Conservation (phyloP, 2,113 vertebrate species). For the Sakesphorus luctuosus region DNA sequence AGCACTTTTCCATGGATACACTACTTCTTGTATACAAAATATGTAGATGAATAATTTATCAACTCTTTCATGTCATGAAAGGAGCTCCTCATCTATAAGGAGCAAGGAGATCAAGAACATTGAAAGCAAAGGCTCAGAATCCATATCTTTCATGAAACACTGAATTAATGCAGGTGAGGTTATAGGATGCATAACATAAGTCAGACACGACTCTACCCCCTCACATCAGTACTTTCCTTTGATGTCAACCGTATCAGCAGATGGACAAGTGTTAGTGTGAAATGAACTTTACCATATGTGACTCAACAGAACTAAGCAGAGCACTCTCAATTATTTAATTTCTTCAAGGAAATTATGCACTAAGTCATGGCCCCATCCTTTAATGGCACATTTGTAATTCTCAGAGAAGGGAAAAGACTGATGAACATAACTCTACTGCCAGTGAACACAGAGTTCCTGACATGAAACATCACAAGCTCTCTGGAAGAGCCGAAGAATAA, state of each 20-base stretch:
- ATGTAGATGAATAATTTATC: slow-evolving; percentile 24
- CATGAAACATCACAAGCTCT: slow-evolving; percentile 18
- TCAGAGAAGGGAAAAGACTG: not conserved
- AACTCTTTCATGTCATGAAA: not conserved
- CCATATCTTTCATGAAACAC: not conserved
- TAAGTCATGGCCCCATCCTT: slow-evolving; percentile 26
- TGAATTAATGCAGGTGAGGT: slow-evolving; percentile 25
- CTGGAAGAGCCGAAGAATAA: slow-evolving; percentile 35
- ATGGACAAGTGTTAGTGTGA: not conserved
- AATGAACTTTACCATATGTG: not conserved
- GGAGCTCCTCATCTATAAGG: not conserved
- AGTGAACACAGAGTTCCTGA: slow-evolving; percentile 27
- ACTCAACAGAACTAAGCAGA: slow-evolving; percentile 8
- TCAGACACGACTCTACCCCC: not conserved
- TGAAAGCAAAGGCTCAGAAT: not conserved
- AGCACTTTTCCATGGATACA: not conserved
- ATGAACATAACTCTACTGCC: slow-evolving; percentile 16
- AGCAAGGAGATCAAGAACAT: not conserved
- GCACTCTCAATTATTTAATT: slow-evolving; percentile 43
- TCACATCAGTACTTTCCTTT: not conserved
- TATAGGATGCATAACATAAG: not conserved
- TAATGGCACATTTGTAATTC: slow-evolving; percentile 36
- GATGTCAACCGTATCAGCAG: slow-evolving; percentile 4
- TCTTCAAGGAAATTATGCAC: slow-evolving; percentile 57
- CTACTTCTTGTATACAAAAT: not conserved